These are phyloP conservation scores for Heptranchias perlo DNA, from an alignment of 2,113 vertebrate species.

Conservation along the genomic window DNA sequence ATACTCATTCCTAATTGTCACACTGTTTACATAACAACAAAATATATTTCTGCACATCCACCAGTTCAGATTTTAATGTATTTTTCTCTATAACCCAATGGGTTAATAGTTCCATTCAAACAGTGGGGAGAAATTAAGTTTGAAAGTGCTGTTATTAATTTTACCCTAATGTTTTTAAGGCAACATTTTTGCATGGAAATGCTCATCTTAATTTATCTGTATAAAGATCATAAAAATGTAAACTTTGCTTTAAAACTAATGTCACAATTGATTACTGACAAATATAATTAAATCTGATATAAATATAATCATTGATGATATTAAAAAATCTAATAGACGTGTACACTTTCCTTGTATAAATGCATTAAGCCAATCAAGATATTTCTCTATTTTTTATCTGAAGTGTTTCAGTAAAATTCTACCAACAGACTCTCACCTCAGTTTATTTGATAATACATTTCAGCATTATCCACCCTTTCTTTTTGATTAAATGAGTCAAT, in stretches of 20 bases:
- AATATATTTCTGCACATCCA: neutral
- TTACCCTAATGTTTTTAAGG: neutral
- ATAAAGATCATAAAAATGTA: neutral
- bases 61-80: neutral
- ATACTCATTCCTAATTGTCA: neutral
- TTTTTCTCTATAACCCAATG: neutral
- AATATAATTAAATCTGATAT: neutral
- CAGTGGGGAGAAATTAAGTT: neutral
- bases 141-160: neutral
- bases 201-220: neutral
- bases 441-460: neutral
- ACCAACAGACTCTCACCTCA: neutral
- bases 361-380: neutral
- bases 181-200: neutral
- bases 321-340: neutral
- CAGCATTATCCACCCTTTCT: neutral
- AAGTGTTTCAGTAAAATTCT: neutral
- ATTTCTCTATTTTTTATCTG: neutral
- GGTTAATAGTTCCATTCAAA: neutral
- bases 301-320: neutral
- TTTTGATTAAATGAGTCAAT: neutral
- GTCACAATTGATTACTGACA: neutral
- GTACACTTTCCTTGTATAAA: too few relatives aligned
- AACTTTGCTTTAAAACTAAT: neutral
- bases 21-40: neutral